phyloP scores from a whole-genome alignment of 2,113 vertebrate genomes.

The Chinchilla lanigera region DNA sequence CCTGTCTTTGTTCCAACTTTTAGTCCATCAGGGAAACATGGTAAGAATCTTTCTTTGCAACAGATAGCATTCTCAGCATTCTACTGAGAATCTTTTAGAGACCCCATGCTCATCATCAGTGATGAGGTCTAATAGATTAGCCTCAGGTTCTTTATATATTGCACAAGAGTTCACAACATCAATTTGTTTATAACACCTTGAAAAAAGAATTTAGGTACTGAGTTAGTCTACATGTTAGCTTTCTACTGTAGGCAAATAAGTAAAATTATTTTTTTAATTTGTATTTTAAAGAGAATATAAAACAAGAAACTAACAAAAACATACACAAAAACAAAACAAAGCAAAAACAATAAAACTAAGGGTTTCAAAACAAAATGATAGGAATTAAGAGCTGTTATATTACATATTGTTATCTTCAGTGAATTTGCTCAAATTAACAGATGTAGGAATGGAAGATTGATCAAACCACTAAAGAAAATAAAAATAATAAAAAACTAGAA shows the following conservation, averaged over 20 bases:
- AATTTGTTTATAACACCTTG: neutral
- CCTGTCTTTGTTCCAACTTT: neutral
- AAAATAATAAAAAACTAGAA: too few species aligned
- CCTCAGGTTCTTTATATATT: neutral
- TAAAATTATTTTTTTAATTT: too few species aligned
- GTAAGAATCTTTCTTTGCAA: neutral
- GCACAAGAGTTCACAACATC: neutral
- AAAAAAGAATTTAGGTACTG: neutral
- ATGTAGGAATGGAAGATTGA: too few species aligned
- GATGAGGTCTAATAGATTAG: neutral
- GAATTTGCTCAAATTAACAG: too few species aligned
- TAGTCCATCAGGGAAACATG: neutral
- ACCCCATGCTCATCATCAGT: neutral
- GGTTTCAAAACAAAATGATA: too few species aligned
- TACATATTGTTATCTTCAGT: too few species aligned
- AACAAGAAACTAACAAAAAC: too few species aligned
- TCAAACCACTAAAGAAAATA: too few species aligned
- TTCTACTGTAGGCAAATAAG: neutral
- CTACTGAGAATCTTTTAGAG: neutral
- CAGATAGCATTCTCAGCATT: neutral
- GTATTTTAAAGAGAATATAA: too few species aligned
- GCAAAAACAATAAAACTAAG: too few species aligned
- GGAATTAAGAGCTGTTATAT: too few species aligned
- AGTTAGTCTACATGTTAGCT: neutral
- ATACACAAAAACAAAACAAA: too few species aligned